Conservation (phyloP, 2,888 invertebrate species). For the Hypolimnas misippus region DNA sequence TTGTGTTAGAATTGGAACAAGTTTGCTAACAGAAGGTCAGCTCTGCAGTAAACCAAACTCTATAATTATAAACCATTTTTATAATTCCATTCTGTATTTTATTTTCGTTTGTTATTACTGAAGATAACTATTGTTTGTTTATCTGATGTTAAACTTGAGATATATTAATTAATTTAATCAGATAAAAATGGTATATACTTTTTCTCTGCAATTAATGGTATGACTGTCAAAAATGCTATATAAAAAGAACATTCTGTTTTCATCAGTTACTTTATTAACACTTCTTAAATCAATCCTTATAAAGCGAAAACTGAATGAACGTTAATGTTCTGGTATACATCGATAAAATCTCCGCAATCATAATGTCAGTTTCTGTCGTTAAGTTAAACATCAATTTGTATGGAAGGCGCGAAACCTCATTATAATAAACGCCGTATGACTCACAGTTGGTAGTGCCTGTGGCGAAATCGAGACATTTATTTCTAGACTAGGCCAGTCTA, state of each 20-base stretch:
- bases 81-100: constrained; percentile 5
- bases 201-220: neutral
- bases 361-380: constrained; percentile 40
- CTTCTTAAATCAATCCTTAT: constrained; percentile 34
- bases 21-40: constrained; percentile 43
- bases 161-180: no score
- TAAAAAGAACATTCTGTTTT: constrained; percentile 12
- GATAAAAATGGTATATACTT: no score
- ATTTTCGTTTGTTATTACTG: constrained; percentile 19
- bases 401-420: constrained; percentile 47
- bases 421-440: constrained; percentile 48
- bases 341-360: constrained; percentile 40
- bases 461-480: constrained; percentile 54
- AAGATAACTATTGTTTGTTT: neutral
- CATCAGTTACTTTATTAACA: constrained; percentile 13
- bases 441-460: constrained; percentile 47
- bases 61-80: constrained; percentile 30
- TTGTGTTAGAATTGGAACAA: constrained; percentile 59
- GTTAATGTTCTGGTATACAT: constrained; percentile 32
- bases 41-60: constrained; percentile 30
- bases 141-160: no score
- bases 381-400: constrained; percentile 44
- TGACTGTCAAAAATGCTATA: neutral
- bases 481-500: constrained; percentile 53
- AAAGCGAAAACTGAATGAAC: constrained; percentile 31